Evolutionary conservation across 2,113 vertebrate genomes (phyloP).

Genomic region (Seriola aureovittata): DNA sequence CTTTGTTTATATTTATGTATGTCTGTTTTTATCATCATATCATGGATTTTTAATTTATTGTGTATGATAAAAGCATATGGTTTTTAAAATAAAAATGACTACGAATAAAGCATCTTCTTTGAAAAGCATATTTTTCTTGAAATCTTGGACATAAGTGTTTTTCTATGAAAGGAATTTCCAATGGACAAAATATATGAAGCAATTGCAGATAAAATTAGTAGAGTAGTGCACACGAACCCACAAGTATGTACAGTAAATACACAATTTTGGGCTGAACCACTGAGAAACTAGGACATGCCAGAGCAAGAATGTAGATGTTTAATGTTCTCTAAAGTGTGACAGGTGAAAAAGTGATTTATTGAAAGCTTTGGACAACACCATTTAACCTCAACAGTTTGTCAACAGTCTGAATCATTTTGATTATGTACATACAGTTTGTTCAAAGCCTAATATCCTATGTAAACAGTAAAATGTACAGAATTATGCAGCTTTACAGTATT

Average conservation of each 20-base stretch:
- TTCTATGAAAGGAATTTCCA: too few species aligned
- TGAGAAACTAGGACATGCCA: too few species aligned
- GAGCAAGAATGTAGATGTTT: background rate
- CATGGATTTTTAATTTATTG: slow-evolving; percentile 78
- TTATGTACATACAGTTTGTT: background rate
- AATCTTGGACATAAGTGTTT: background rate
- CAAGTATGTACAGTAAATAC: background rate
- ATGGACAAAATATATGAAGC: too few species aligned
- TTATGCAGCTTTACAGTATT: slow-evolving; percentile 9
- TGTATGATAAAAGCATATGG: slow-evolving; percentile 76
- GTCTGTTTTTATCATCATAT: slow-evolving; percentile 55
- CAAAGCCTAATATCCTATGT: slow-evolving; percentile 8
- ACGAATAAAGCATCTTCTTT: slow-evolving; percentile 29
- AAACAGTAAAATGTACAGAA: slow-evolving; percentile 17
- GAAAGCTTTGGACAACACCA: slow-evolving; percentile 34
- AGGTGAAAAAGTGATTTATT: slow-evolving; percentile 39
- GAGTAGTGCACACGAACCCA: background rate
- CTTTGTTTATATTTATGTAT: slow-evolving; percentile 45
- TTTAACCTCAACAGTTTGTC: background rate
- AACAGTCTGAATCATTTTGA: background rate
- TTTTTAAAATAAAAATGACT: slow-evolving; percentile 79
- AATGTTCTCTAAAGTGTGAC: background rate
- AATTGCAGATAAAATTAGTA: background rate
- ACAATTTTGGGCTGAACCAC: background rate
- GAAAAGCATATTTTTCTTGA: background rate